phyloP scores from a whole-genome alignment of 1,140 invertebrate species.

The Adoxophyes honmai region DNA sequence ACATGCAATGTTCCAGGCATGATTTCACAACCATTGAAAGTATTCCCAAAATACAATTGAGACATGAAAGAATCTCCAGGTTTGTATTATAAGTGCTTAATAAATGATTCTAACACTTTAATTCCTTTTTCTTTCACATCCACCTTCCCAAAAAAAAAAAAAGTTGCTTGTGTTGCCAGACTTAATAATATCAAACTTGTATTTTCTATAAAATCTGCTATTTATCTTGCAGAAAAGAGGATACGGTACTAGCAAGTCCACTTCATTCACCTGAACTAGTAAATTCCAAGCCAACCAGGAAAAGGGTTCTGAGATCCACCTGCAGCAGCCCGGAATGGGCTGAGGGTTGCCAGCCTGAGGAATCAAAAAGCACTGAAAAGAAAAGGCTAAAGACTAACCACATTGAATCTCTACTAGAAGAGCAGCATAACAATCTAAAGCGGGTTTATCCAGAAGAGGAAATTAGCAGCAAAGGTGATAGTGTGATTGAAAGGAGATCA shows the following conservation, averaged over 20 bases:
- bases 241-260: conserved; percentile 39
- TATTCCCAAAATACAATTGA: conserved; percentile 54
- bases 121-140: neutral
- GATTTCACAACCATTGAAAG: conserved; percentile 59
- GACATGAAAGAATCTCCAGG: conserved; percentile 45
- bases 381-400: conserved; percentile 25
- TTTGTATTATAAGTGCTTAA: conserved; percentile 29
- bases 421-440: conserved; percentile 27
- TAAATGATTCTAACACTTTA: conserved; percentile 16
- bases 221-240: conserved; percentile 40
- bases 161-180: no score
- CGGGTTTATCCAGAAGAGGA: conserved; percentile 28
- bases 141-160: no score
- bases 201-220: conserved; percentile 24
- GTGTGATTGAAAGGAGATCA: conserved; percentile 24
- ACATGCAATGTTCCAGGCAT: conserved; percentile 67
- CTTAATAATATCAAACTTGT: neutral
- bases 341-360: conserved; percentile 47
- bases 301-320: conserved; percentile 40
- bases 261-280: conserved; percentile 50
- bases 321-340: conserved; percentile 63
- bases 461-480: conserved; percentile 55
- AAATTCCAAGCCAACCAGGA: conserved; percentile 34
- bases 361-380: conserved; percentile 30
- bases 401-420: conserved; percentile 17